A percentile compares a stretch with the other conserved stretches of the same genome.
These are phyloP conservation scores for Ia io DNA, from an alignment of 2,113 vertebrate genomes.

Conservation along the genomic window DNA sequence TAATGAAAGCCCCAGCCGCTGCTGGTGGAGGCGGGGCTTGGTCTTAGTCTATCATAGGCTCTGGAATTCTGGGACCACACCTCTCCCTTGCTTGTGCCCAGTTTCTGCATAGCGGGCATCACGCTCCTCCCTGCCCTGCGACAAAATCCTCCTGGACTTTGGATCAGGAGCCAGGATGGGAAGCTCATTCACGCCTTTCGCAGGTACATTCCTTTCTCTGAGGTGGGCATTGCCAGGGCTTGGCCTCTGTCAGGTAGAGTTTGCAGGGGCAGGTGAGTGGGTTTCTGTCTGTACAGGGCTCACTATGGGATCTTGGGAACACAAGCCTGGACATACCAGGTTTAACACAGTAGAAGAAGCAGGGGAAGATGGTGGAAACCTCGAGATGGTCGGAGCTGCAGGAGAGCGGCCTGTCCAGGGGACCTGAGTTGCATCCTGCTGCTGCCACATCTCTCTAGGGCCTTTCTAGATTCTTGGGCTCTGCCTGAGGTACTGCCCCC, in stretches of 20 bases:
- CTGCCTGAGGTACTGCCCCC: not conserved
- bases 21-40: not conserved
- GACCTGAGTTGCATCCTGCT: not conserved
- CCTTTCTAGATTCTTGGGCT: not conserved
- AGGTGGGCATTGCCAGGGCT: not conserved
- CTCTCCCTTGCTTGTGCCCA: not conserved
- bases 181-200: not conserved
- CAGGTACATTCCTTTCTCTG: not conserved
- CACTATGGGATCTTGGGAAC: not conserved
- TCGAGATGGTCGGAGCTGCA: rapidly evolving
- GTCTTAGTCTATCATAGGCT: not conserved
- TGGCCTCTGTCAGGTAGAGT: no score
- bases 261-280: not conserved
- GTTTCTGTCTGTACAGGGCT: not conserved
- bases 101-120: not conserved
- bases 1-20: not conserved
- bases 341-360: not conserved
- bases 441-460: not conserved
- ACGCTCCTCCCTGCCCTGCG: not conserved
- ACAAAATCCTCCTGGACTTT: not conserved
- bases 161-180: not conserved
- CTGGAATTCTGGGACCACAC: not conserved
- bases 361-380: not conserved
- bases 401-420: not conserved
- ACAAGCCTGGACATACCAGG: not conserved